Conservation (phyloP, 1,140 invertebrate species). For the Bombus cullumanus region DNA sequence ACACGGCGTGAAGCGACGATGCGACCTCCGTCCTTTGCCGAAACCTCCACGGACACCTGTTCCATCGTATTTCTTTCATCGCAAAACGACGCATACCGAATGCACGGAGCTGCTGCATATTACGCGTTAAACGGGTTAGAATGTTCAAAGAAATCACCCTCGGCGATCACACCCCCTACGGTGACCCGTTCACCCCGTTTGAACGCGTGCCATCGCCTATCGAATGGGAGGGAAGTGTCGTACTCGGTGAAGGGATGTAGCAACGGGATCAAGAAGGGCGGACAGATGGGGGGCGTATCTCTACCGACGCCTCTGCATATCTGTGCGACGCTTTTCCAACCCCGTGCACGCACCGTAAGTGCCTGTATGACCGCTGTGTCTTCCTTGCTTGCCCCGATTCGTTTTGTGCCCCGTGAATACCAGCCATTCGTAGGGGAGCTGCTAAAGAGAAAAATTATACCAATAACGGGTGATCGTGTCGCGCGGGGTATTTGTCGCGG, state of each 20-base stretch:
- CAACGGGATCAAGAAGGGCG: conserved; percentile 55
- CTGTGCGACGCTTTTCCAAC: conserved; percentile 38
- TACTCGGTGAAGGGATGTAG: conserved; percentile 11
- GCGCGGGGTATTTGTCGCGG: conserved; percentile 48
- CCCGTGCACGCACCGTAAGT: conserved; percentile 59
- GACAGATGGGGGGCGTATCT: conserved; percentile 76
- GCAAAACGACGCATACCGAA: not conserved
- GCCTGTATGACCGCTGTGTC: conserved; percentile 59
- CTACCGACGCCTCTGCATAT: conserved; percentile 31
- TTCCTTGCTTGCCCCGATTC: conserved; percentile 59
- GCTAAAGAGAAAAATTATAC: conserved; percentile 65
- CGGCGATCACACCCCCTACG: conserved; percentile 36
- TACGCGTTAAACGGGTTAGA: conserved; percentile 71
- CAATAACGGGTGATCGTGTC: conserved; percentile 56
- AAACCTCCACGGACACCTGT: conserved; percentile 74
- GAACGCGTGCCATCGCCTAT: conserved; percentile 42
- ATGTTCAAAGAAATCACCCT: conserved; percentile 39
- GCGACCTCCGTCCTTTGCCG: conserved; percentile 71
- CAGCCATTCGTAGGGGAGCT: conserved; percentile 30
- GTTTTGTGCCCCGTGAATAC: conserved; percentile 46
- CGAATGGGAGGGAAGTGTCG: conserved; percentile 17
- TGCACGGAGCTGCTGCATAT: conserved; percentile 18
- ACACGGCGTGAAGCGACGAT: conserved; percentile 71
- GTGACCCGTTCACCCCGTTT: conserved; percentile 52
- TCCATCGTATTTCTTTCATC: conserved; percentile 31